Evolutionary conservation across 2,888 invertebrate species (phyloP), one percentile per base, ranked within the genome.

Genomic region (Phania funesta): DNA sequence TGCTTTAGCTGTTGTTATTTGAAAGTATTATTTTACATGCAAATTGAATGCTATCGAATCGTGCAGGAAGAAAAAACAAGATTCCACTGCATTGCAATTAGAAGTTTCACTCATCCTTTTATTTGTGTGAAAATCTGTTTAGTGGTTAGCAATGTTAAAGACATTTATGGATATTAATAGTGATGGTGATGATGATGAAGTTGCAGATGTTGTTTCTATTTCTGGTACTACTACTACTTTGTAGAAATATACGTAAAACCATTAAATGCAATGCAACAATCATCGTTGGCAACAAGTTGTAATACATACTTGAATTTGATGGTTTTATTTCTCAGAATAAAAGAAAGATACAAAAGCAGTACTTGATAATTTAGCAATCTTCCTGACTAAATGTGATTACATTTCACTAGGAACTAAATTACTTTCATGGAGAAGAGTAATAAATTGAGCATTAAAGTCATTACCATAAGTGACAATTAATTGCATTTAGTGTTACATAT

Each of bases 1-100:
- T 46, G 35, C 3, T 38, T 26, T 22, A 41, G 48, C 54, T 56
- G 48, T 26, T 46, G 56, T 13, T 29, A 18, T 54, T 62, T 48
- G n/a, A 18, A 64, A 56, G 50, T 58, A 79, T 73, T 79, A 73
- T 79, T 46, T 70, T 62, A 70, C 54, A 70, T 50, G 56, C 44
- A 71, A 78, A 78, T 73, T 67, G 65, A 71, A 67, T 67, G 71
- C 50, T 73, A 79, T 79, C 65, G 41, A 68, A 67, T 75, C 38
- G 54, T 80, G 75, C 75, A 64, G 62, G 52, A 20, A 64, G 11
- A 46, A 1, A 18, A 52, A 13, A 20, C 20, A 54, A 71, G 32
- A 71, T 44, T 58, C n/a, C 22, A 32, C 24, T 71, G 44, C 29
- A 67, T 20, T 71, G 77, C 48, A 65, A 64, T 29, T 54, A 22